A percentile compares a stretch with the other conserved stretches of the same genome.
Conservation (phyloP, 2,888 invertebrate species). For the Metopia argyrocephala region DNA sequence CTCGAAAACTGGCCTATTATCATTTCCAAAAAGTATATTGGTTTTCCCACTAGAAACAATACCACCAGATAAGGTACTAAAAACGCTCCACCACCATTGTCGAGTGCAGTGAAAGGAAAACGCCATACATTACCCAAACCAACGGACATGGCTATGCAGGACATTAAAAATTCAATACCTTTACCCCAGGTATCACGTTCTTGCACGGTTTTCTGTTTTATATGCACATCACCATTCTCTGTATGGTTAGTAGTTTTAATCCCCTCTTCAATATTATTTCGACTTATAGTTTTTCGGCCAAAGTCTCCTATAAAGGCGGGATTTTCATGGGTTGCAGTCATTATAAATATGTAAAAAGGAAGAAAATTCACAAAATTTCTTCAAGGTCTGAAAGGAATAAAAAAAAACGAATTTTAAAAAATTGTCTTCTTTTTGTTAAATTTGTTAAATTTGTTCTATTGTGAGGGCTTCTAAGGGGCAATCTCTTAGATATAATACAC, state of each 20-base stretch:
- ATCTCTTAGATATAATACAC: too few species aligned
- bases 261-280: slow-evolving; percentile 64
- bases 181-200: slow-evolving; percentile 78
- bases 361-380: background rate
- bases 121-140: slow-evolving; percentile 86
- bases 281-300: slow-evolving; percentile 61
- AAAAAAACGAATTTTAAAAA: too few species aligned
- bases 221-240: slow-evolving; percentile 41
- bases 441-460: too few species aligned
- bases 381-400: background rate
- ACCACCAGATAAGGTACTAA: slow-evolving; percentile 84
- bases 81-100: slow-evolving; percentile 85
- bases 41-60: slow-evolving; percentile 83
- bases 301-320: slow-evolving; percentile 76
- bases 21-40: slow-evolving; percentile 87
- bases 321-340: slow-evolving; percentile 71
- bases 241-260: slow-evolving; percentile 62
- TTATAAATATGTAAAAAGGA: slow-evolving; percentile 38
- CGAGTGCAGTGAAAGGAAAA: slow-evolving; percentile 83
- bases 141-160: slow-evolving; percentile 81
- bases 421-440: too few species aligned
- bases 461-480: too few species aligned
- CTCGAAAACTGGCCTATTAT: slow-evolving; percentile 86
- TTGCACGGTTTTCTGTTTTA: slow-evolving; percentile 31
- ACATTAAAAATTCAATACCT: slow-evolving; percentile 77